Evolutionary conservation across 1,140 invertebrate species (phyloP).

Genomic region (Rhopalosiphum maidis): DNA sequence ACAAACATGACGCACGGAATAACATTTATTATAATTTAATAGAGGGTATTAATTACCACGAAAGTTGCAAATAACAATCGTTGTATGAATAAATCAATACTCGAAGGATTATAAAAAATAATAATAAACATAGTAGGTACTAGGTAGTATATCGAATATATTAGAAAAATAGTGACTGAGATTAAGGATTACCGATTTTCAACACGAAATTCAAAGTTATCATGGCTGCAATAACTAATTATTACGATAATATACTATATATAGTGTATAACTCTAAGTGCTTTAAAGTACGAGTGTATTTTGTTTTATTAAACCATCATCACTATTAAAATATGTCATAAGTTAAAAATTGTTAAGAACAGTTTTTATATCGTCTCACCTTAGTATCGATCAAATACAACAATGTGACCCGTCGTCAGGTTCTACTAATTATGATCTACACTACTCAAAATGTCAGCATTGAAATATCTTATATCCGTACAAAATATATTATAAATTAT

Average conservation of each 20-base stretch:
- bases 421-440: not conserved
- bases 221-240: not conserved
- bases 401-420: not conserved
- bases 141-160: not conserved
- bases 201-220: not conserved
- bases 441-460: not conserved
- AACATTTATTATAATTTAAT: slow-evolving; percentile 6
- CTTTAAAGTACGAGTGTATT: not conserved
- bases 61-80: not conserved
- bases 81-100: not conserved
- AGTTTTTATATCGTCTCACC: not conserved
- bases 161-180: not conserved
- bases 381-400: not conserved
- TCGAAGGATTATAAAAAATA: slow-evolving; percentile 3
- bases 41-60: not conserved
- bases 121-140: not conserved
- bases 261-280: not conserved
- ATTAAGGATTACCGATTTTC: not conserved
- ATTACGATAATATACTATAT: not conserved
- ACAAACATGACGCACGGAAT: not conserved
- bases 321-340: not conserved
- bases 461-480: not conserved
- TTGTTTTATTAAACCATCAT: not conserved
- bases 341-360: not conserved
- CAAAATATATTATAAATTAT: slow-evolving; percentile 1